Base-by-base conservation (phyloP, 2,113 vertebrate genomes). In the Melanostigma gelatinosum region DNA sequence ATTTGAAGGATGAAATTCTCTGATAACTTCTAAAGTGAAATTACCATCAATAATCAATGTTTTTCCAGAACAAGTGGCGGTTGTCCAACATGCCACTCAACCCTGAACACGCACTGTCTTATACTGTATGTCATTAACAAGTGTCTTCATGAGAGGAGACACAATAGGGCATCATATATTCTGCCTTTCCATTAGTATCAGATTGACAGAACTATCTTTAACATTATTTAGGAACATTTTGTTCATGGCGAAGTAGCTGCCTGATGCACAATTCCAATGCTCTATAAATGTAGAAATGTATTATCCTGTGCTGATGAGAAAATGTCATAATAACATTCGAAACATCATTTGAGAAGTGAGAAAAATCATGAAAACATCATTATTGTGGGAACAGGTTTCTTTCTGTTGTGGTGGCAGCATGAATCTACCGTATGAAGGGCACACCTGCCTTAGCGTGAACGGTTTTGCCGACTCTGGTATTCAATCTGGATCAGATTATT, bases 71-170 rank as follows among this genome's bases (percentile, higher is more conserved):
- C 52, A 16, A 38, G 24, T 57, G 52, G 70, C 76, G 44, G 44
- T 71, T 27, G 60, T 81, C 40, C 58, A 68, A 48, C 4, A 5
- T 27, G 7, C 61, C 40, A 75, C 66, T 77, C 75, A 80, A 84
- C 57, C 55, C 46, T n/a, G 1, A 72, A 24, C 78, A 77, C 69
- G 40, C 44, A 57, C n/a, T 22, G 22, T 64, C 52, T 71, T 62
- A 74, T 85, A 29, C 2, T 29, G 46, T 64, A 3, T 61, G 52
- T 72, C 58, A 75, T 83, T 73, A 83, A 71, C 57, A 65, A 7
- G 18, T 69, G 27, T 61, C 13, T 76, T 5, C 27, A 54, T 38
- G 32, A 54, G 36, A 65, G 5, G 46, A 79, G 67, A 52, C 50
- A 55, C 36, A 27, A 50, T 22, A 68, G 54, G 58, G 66, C 70